A percentile compares a stretch with the other conserved stretches of the same genome.
Evolutionary conservation across 2,113 vertebrate genomes (phyloP).

Genomic region (Circaetus cinerascens): DNA sequence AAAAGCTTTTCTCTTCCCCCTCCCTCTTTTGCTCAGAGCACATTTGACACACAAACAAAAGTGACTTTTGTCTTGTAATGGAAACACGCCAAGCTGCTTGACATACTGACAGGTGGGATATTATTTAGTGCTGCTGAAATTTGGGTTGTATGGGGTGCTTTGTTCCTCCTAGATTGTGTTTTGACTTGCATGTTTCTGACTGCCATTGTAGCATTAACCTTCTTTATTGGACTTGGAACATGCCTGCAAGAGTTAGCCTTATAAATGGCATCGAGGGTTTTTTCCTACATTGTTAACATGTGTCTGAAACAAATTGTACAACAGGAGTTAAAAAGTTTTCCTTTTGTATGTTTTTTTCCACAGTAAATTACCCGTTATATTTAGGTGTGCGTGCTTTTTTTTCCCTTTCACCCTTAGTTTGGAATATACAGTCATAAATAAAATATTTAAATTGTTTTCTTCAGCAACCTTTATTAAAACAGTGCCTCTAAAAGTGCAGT

Average conservation of each 20-base stretch:
- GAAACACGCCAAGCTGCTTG: conserved; percentile 69
- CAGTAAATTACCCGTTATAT: background rate
- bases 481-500: background rate
- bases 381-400: background rate
- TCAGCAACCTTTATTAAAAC: background rate
- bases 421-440: background rate
- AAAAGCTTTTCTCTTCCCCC: background rate
- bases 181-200: conserved; percentile 80
- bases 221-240: conserved; percentile 78
- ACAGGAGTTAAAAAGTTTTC: background rate
- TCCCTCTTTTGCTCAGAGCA: conserved; percentile 45
- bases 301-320: conserved; percentile 22
- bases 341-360: background rate
- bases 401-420: background rate
- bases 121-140: conserved; percentile 74
- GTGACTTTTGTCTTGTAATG: conserved; percentile 74
- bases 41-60: conserved; percentile 65
- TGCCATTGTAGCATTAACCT: conserved; percentile 73
- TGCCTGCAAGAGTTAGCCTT: conserved; percentile 60
- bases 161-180: conserved; percentile 79
- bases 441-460: background rate
- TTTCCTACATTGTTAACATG: background rate
- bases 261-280: background rate
- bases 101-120: conserved; percentile 74
- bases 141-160: conserved; percentile 70